phyloP scores from a whole-genome alignment of 2,113 vertebrate species.

The Anguilla japonica region DNA sequence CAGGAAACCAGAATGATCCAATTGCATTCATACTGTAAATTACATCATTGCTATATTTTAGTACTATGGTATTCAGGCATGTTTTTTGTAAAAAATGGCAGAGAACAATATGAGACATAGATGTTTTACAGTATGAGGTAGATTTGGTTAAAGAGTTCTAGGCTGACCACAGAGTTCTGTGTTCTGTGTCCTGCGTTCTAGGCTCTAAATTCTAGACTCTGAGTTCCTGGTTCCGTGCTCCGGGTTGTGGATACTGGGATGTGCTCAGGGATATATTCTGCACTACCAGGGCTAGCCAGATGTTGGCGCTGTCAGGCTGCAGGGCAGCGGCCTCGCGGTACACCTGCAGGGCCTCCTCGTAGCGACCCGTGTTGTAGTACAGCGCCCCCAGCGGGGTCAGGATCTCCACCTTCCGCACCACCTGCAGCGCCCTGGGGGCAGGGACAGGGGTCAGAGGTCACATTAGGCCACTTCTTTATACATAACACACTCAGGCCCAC shows the following conservation, averaged over 20 bases:
- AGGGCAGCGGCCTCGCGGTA: conserved; percentile 81
- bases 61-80: too few relatives aligned
- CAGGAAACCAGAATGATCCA: too few relatives aligned
- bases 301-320: conserved; percentile 81
- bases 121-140: too few relatives aligned
- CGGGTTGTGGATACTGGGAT: background rate
- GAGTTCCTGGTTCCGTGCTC: background rate
- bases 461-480: background rate
- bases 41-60: too few relatives aligned
- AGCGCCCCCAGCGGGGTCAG: conserved; percentile 88
- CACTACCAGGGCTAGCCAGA: conserved; percentile 87
- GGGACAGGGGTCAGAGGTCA: conserved; percentile 29
- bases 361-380: conserved; percentile 92
- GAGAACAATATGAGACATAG: too few relatives aligned
- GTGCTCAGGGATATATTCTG: background rate
- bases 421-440: conserved; percentile 78
- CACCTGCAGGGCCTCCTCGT: conserved; percentile 83
- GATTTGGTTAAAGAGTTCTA: background rate
- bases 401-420: conserved; percentile 82
- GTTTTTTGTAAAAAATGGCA: too few relatives aligned
- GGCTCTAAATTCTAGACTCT: too few relatives aligned
- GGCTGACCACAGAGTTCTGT: background rate
- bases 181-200: too few relatives aligned
- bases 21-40: too few relatives aligned
- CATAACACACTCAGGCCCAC: background rate